Evolutionary conservation across 2,113 vertebrate species (phyloP).

Genomic region (Pseudolaguvia tuberculata): DNA sequence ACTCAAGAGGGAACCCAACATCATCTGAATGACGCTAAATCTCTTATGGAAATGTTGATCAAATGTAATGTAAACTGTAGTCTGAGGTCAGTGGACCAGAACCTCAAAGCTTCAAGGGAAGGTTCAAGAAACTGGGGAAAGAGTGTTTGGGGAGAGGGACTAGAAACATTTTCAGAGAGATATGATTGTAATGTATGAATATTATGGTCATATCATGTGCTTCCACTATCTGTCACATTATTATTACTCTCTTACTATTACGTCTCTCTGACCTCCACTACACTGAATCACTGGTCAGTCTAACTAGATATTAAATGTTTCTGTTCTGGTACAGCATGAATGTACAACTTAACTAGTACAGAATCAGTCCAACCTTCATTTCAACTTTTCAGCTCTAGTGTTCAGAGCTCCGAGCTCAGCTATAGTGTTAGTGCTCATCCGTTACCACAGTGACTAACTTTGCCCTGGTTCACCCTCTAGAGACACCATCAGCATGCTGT

Average conservation of each 20-base stretch:
- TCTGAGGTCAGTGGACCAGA: no score
- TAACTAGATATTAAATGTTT: no score
- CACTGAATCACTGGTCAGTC: not conserved
- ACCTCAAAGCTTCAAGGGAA: no score
- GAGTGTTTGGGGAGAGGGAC: not conserved
- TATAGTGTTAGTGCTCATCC: not conserved
- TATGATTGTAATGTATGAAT: not conserved
- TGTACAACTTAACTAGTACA: not conserved
- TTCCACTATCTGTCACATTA: not conserved
- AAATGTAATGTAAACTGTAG: no score
- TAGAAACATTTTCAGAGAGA: not conserved
- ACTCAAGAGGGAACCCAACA: no score
- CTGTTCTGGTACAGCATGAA: no score
- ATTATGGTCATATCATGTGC: not conserved
- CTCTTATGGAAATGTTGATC: no score
- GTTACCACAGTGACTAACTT: not conserved
- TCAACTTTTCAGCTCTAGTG: not conserved
- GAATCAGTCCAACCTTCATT: no score
- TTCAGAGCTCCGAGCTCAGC: no score
- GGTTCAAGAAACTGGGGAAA: not conserved
- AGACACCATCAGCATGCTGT: not conserved
- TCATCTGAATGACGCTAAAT: no score
- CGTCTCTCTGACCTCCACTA: not conserved
- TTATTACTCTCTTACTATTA: conserved; percentile 4
- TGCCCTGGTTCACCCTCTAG: not conserved